Conservation (phyloP, 2,113 vertebrate species). For the Laticauda colubrina region DNA sequence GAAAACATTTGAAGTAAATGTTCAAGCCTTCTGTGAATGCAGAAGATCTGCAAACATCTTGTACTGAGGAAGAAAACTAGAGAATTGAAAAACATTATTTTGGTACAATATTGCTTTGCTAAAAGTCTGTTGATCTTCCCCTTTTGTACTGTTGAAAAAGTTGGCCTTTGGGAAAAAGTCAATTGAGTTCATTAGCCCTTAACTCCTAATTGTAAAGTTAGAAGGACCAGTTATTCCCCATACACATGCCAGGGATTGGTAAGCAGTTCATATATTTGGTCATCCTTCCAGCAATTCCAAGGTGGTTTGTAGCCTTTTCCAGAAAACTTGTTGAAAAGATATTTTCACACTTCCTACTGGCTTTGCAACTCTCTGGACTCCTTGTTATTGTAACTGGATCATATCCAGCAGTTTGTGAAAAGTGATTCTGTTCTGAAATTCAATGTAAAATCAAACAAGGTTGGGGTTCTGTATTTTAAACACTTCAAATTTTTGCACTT, state of each 20-base stretch:
- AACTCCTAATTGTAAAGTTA: not conserved
- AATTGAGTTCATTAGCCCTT: not conserved
- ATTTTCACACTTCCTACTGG: not conserved
- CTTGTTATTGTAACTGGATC: not conserved
- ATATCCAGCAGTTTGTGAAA: not conserved
- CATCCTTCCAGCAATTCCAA: not conserved
- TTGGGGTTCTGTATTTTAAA: not conserved
- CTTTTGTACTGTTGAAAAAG: not conserved
- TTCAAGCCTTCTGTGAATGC: not conserved
- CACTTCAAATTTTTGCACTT: not conserved
- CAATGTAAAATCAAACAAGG: not conserved
- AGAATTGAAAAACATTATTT: not conserved
- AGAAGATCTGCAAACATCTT: not conserved
- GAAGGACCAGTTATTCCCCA: not conserved
- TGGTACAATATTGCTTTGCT: not conserved
- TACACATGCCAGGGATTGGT: not conserved
- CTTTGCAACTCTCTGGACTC: not conserved
- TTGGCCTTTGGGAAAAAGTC: not conserved
- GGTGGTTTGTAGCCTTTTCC: not conserved
- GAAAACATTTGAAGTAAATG: not conserved
- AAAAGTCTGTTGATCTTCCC: not conserved
- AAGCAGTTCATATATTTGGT: not conserved
- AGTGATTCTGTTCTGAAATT: not conserved
- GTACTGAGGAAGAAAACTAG: not conserved
- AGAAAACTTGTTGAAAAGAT: not conserved